Evolutionary conservation across 2,797 vertebrate species (phyloP), one percentile per base, ranked within the genome.

Genomic region (Squalus acanthias): DNA sequence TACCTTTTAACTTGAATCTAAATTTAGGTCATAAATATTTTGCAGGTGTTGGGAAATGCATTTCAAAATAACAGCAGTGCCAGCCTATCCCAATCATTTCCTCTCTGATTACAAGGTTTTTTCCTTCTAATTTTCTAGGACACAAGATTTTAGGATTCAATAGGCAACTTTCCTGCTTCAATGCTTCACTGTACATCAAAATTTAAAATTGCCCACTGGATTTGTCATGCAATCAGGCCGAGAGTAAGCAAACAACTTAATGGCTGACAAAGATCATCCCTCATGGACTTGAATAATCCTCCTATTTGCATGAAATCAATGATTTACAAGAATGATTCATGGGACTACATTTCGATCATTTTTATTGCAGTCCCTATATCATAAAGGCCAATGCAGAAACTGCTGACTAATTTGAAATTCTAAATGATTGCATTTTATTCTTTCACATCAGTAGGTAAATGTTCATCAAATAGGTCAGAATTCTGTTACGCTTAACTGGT

Each of bases 261-360:
- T 70, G 97, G 95, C 65, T 96, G 88, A 96, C 53, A 96, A 97
- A 97, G 95, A 96, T 97, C 29, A 96, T 50, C 97, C 97, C 96
- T 97, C 97, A 92, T 96, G 39, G 97, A 96, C 65, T 20, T 63
- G 97, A 67, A 76, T 97, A 97, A 97, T 96, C 76, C 97, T 96
- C 97, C 96, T 10, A 97, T 97, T 97, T 97, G 60, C 87, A 97
- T 97, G 39, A 97, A 97, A 97, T 97, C 96, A 97, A 96, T 91
- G 0, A 96, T 97, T 97, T 96, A 1, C n/a, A 97, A 96, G 24
- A 97, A 97, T 96, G 96, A 97, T 13, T 97, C 96, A 96, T 97
- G 69, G 94, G 94, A 39, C 96, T 97, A 96, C 96, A 96, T 76
- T 70, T 24, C 12, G 13, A 97, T 96, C 97, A 96, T 96, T 96